Evolutionary conservation across 1,140 invertebrate species (phyloP).

Genomic region (Littorina saxatilis): DNA sequence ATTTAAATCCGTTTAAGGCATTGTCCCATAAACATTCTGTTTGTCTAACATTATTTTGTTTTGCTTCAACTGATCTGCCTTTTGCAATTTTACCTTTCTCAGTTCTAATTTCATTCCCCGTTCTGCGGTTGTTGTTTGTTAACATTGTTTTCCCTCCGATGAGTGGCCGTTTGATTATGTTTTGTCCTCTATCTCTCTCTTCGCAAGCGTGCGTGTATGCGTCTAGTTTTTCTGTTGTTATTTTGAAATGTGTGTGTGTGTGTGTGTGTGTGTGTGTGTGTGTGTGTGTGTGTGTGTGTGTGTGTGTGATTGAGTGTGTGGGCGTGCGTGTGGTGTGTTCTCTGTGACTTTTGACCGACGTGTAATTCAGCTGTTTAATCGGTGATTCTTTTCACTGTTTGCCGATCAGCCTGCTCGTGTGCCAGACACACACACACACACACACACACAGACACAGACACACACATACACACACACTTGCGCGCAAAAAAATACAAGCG

Average conservation of each 20-base stretch:
- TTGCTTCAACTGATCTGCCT: no score
- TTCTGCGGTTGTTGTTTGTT: neutral
- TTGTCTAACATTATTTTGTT: no score
- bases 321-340: neutral
- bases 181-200: no score
- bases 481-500: no score
- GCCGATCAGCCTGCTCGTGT: neutral
- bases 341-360: neutral
- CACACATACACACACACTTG: neutral
- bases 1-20: no score
- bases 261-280: constrained; percentile 27
- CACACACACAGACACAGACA: neutral
- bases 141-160: neutral
- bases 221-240: neutral
- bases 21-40: no score
- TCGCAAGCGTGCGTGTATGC: no score
- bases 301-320: no score
- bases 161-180: neutral
- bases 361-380: neutral
- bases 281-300: constrained; percentile 2
- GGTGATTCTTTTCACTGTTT: neutral
- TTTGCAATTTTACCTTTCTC: no score
- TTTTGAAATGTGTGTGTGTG: neutral
- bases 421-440: neutral
- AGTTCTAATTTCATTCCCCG: neutral